Evolutionary conservation across 2,888 invertebrate species (phyloP).

Genomic region (Hydrotaea diabolus): DNA sequence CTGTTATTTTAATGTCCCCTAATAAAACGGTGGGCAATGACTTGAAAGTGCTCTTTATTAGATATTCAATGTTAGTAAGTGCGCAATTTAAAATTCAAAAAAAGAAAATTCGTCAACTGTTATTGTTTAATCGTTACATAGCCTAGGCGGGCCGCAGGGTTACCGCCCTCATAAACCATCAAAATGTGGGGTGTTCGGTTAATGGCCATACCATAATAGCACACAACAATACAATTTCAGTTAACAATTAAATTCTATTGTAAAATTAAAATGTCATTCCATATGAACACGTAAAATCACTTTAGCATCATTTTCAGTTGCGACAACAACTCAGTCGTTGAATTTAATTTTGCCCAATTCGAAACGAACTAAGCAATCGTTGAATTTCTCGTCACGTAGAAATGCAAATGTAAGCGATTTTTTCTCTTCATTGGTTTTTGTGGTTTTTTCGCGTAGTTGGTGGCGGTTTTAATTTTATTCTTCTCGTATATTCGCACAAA

Average conservation of each 20-base stretch:
- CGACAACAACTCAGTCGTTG: not conserved
- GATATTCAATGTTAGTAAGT: not conserved
- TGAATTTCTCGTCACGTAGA: conserved; percentile 3
- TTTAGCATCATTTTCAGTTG: conserved; percentile 6
- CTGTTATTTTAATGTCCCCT: too few species aligned
- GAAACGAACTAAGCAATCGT: not conserved
- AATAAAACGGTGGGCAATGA: too few species aligned
- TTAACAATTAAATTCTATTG: conserved; percentile 18
- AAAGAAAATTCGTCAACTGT: conserved; percentile 2
- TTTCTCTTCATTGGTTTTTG: not conserved
- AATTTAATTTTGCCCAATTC: not conserved
- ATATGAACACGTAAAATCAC: conserved; percentile 32
- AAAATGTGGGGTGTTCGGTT: not conserved
- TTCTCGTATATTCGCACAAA: not conserved
- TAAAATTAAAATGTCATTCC: conserved; percentile 28
- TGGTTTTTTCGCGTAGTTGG: not conserved
- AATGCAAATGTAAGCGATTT: too few species aligned
- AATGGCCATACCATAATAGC: not conserved
- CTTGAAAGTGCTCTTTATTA: not conserved
- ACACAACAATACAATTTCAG: not conserved
- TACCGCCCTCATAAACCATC: not conserved
- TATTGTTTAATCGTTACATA: not conserved
- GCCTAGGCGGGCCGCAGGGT: not conserved
- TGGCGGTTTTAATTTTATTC: not conserved
- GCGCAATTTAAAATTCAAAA: not conserved